Evolutionary conservation across 35 echinoderm and acorn worm species (phyloP).

Genomic region (Patiria miniata): DNA sequence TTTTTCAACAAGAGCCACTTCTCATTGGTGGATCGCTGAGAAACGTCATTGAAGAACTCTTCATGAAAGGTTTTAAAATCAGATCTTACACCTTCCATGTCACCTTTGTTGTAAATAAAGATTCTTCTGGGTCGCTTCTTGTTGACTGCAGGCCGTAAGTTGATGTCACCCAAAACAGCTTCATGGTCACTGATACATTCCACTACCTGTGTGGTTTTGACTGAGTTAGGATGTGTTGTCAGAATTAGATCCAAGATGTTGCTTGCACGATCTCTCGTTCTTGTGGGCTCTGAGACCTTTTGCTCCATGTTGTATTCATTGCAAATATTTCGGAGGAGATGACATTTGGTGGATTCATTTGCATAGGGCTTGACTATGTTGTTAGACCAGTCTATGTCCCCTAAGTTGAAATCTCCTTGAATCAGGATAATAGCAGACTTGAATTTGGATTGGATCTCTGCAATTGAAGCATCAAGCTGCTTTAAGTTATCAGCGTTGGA

Average conservation of each 20-base stretch:
- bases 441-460: constrained; percentile 26
- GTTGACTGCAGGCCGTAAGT: constrained; percentile 14
- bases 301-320: constrained; percentile 55
- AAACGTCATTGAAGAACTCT: constrained; percentile 6
- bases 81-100: constrained; percentile 20
- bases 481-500: background rate
- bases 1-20: constrained; percentile 44
- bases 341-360: constrained; percentile 32
- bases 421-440: constrained; percentile 19
- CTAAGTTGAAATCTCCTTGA: constrained; percentile 35
- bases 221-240: constrained; percentile 35
- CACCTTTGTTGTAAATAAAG: constrained; percentile 43
- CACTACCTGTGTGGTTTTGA: constrained; percentile 13
- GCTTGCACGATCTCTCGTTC: constrained; percentile 43
- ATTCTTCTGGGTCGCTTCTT: constrained; percentile 52
- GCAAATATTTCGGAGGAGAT: constrained; percentile 39
- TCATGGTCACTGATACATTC: constrained; percentile 59
- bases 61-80: constrained; percentile 43
- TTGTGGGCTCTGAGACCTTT: constrained; percentile 44
- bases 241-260: constrained; percentile 50
- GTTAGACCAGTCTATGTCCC: constrained; percentile 39
- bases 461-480: constrained; percentile 26
- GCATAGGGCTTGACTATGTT: constrained; percentile 25
- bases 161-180: constrained; percentile 15
- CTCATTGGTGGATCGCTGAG: constrained; percentile 35